These are phyloP conservation scores for Hypotaenidia philippensis DNA, from an alignment of 2,797 vertebrate genomes.

Conservation along the genomic window DNA sequence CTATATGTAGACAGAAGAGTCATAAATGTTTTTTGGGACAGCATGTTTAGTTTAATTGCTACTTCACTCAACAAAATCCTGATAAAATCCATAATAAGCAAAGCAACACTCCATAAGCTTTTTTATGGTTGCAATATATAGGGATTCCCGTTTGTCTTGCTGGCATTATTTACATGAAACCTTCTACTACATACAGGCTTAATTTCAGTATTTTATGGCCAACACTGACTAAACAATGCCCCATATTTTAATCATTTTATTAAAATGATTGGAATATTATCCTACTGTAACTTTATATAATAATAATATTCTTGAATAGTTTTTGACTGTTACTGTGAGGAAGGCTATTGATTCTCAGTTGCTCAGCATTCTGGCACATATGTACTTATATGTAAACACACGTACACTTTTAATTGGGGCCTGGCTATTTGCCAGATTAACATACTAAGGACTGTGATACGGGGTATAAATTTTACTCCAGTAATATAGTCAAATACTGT, in stretches of 20 bases:
- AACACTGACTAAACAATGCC: neutral
- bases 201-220: slow-evolving; percentile 22
- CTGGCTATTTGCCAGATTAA: neutral
- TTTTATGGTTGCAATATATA: neutral
- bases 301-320: neutral
- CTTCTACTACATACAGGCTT: neutral
- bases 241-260: neutral
- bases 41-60: slow-evolving; percentile 32
- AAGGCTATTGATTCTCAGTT: neutral
- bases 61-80: slow-evolving; percentile 4
- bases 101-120: neutral
- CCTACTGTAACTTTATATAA: neutral
- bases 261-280: neutral
- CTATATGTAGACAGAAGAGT: neutral
- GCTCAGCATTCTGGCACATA: neutral
- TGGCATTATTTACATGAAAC: slow-evolving; percentile 34
- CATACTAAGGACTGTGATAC: neutral
- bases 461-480: neutral
- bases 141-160: slow-evolving; percentile 11
- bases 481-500: neutral
- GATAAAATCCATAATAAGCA: slow-evolving; percentile 39
- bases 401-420: neutral
- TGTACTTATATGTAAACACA: neutral
- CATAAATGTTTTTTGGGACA: slow-evolving; percentile 33
- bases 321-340: neutral